phyloP scores from a whole-genome alignment of 1,140 invertebrate species.

The Aphidius gifuensis region DNA sequence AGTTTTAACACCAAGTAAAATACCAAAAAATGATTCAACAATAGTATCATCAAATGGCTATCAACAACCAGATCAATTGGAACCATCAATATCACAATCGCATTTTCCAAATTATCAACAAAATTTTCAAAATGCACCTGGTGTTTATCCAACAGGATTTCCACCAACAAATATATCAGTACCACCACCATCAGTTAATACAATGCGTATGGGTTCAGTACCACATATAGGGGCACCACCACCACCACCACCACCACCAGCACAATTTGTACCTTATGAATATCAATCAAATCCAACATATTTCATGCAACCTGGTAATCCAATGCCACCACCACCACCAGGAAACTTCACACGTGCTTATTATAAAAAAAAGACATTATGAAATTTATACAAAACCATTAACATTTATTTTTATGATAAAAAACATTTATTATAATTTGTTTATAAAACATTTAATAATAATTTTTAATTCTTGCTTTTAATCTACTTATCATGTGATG shows the following conservation, averaged over 20 bases:
- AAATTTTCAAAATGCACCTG: slow-evolving; percentile 35
- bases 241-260: slow-evolving; percentile 38
- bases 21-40: slow-evolving; percentile 38
- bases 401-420: neutral
- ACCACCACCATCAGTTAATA: slow-evolving; percentile 45
- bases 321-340: slow-evolving; percentile 37
- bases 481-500: too few species aligned
- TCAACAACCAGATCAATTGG: slow-evolving; percentile 27
- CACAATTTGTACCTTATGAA: slow-evolving; percentile 43
- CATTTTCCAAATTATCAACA: slow-evolving; percentile 42
- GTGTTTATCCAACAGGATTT: slow-evolving; percentile 46
- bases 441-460: too few species aligned
- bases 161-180: slow-evolving; percentile 46
- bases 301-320: slow-evolving; percentile 36
- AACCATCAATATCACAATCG: slow-evolving; percentile 35
- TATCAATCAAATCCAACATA: slow-evolving; percentile 44
- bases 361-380: slow-evolving; percentile 36
- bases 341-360: slow-evolving; percentile 34
- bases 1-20: slow-evolving; percentile 41
- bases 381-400: neutral
- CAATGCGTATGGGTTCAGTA: slow-evolving; percentile 40
- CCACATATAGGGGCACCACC: slow-evolving; percentile 36
- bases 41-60: slow-evolving; percentile 42
- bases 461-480: too few species aligned
- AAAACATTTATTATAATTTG: too few species aligned